phyloP scores from a whole-genome alignment of 2,888 invertebrate genomes.

The Eupithecia inturbata region DNA sequence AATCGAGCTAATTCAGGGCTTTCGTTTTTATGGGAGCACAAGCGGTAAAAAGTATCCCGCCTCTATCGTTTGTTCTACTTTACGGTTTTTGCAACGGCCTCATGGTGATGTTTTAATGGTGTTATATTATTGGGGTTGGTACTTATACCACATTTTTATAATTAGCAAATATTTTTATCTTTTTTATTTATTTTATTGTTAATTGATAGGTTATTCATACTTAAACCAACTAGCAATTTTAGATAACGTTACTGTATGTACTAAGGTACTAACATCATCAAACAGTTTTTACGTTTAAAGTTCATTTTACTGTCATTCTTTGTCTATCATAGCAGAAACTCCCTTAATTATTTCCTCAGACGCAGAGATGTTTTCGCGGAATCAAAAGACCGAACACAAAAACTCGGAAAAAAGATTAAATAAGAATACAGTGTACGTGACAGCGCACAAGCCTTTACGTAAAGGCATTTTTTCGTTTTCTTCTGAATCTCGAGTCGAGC shows the following conservation, averaged over 20 bases:
- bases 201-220: background rate
- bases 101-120: slow-evolving; percentile 78
- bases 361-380: slow-evolving; percentile 51
- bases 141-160: too few relatives aligned
- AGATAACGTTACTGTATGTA: background rate
- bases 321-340: slow-evolving; percentile 37
- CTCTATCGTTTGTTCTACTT: slow-evolving; percentile 83
- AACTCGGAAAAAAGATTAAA: slow-evolving; percentile 76
- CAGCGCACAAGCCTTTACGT: slow-evolving; percentile 75
- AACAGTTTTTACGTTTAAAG: background rate
- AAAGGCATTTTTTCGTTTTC: slow-evolving; percentile 78
- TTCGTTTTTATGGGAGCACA: slow-evolving; percentile 81
- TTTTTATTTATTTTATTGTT: background rate
- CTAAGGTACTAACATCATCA: background rate
- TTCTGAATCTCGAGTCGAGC: slow-evolving; percentile 68
- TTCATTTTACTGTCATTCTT: slow-evolving; percentile 1
- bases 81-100: slow-evolving; percentile 68
- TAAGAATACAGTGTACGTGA: slow-evolving; percentile 79
- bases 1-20: slow-evolving; percentile 84
- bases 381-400: slow-evolving; percentile 61
- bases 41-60: slow-evolving; percentile 84
- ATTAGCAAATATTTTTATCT: background rate
- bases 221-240: background rate
- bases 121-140: slow-evolving; percentile 72
- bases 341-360: slow-evolving; percentile 31